Base-by-base conservation (phyloP, 2,888 invertebrate species). In the Chaitophorus viminalis region DNA sequence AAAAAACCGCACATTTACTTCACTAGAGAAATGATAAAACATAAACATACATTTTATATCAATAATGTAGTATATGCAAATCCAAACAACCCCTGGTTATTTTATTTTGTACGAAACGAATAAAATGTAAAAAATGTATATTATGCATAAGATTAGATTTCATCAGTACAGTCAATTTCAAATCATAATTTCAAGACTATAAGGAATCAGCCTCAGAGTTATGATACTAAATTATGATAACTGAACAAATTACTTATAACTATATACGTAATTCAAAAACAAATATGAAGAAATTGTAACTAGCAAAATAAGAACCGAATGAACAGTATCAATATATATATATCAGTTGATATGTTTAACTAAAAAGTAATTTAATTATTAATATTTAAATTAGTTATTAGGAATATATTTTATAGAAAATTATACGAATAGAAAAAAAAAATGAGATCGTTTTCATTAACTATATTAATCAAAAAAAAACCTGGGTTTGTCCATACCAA, bases 151-250 rank as follows among this genome's bases (percentile, higher is more conserved):
- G 11, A 9, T 46, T 54, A 21, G 21, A 54, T 52, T 52, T 52
- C 54, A 54, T 18, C 25, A 60, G n/a, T 6, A 60, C 9, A 25
- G 60, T 74, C 39, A 29, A 82, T 14, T 83, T 75, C 31, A n/a
- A 31, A 46, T 52, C 84, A 77, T 77, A 84, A 76, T 36, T 74
- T 33, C 25, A 33, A 84, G 76, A 84, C 84, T 79, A 65, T 25
- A 84, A 84, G 76, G 76, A 77, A 39, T 77, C 25, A 52, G 76
- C n/a, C 68, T 84, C 33, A 46, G 18, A 83, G 11, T 76, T 76
- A 77, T 77, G 46, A 84, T 31, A n/a, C 1, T 11, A 65, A 84
- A 46, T 60, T 21, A 21, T 65, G 21, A 11, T n/a, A 60, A 25
- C 8, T 70, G 14, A 11, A 81, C 29, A 68, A 68, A 65, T 31